phyloP scores from a whole-genome alignment of 1,140 invertebrate genomes.

The Cydia strobilella region DNA sequence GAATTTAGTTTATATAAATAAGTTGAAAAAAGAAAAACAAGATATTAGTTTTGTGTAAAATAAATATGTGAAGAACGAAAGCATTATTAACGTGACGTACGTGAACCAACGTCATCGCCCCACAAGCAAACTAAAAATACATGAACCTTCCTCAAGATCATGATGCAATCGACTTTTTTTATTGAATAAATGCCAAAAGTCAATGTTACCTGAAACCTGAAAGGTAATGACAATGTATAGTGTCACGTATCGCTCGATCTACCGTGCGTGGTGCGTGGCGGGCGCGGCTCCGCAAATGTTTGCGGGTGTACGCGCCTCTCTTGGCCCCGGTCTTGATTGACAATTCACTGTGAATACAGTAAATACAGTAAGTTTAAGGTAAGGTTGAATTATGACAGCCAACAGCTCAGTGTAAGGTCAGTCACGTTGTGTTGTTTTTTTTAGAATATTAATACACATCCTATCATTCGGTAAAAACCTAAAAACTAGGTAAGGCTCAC shows the following conservation, averaged over 20 bases:
- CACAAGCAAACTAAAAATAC: slow-evolving; percentile 9
- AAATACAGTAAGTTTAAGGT: slow-evolving; percentile 7
- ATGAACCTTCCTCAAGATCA: slow-evolving; percentile 14
- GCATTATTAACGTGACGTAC: not conserved
- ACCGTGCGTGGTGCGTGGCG: slow-evolving; percentile 8
- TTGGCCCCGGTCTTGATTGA: slow-evolving; percentile 18
- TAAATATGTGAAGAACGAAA: no score
- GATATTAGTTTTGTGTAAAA: no score
- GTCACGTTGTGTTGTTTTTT: no score
- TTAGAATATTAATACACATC: no score
- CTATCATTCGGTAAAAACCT: no score
- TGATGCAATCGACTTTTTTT: slow-evolving; percentile 11
- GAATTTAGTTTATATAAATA: no score
- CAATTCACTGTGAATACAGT: not conserved
- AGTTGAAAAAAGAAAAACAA: no score
- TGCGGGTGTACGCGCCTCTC: slow-evolving; percentile 19
- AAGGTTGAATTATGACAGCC: not conserved
- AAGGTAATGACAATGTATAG: slow-evolving; percentile 18
- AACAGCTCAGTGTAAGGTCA: no score
- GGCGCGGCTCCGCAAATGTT: slow-evolving; percentile 17
- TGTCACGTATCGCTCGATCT: slow-evolving; percentile 15
- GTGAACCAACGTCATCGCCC: not conserved
- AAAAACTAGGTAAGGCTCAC: no score
- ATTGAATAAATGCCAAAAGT: slow-evolving; percentile 19
- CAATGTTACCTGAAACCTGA: slow-evolving; percentile 20